phyloP scores from a whole-genome alignment of 1,140 invertebrate species.

The Drosophila prosaltans region DNA sequence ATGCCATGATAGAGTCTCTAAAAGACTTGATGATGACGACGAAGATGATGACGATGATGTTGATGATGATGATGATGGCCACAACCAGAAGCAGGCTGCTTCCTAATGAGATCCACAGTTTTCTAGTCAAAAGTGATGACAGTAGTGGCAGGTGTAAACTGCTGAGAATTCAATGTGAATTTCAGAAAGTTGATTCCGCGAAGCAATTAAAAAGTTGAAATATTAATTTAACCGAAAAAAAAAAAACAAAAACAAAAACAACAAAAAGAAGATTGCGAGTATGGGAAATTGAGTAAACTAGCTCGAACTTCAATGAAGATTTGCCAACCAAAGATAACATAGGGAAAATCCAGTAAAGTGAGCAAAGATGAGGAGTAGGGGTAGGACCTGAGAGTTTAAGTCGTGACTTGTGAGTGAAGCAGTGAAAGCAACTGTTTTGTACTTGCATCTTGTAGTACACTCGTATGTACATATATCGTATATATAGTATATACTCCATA shows the following conservation, averaged over 20 bases:
- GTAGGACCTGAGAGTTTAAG: slow-evolving; percentile 14
- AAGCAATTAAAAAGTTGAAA: slow-evolving; percentile 61
- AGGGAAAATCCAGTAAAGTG: neutral
- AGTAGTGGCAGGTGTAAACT: slow-evolving; percentile 55
- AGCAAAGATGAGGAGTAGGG: neutral
- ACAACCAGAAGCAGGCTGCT: slow-evolving; percentile 23
- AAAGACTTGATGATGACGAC: slow-evolving; percentile 12
- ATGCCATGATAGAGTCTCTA: slow-evolving; percentile 16
- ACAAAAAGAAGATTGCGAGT: slow-evolving; percentile 21
- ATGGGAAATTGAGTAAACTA: slow-evolving; percentile 36
- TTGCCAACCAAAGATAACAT: slow-evolving; percentile 40
- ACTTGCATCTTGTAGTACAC: neutral
- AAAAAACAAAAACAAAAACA: slow-evolving; percentile 2
- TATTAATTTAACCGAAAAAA: slow-evolving; percentile 46
- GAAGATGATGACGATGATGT: too few species aligned
- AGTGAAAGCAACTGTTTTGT: slow-evolving; percentile 28
- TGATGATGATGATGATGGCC: neutral
- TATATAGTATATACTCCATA: slow-evolving; percentile 21
- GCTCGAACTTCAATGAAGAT: slow-evolving; percentile 26
- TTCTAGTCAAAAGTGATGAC: slow-evolving; percentile 18
- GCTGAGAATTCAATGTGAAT: slow-evolving; percentile 13
- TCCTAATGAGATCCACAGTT: slow-evolving; percentile 28
- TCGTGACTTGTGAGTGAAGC: slow-evolving; percentile 42
- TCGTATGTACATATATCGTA: neutral
- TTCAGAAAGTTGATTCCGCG: neutral